Base-by-base conservation (phyloP, 2,113 vertebrate genomes). In the Pyrgilauda ruficollis region DNA sequence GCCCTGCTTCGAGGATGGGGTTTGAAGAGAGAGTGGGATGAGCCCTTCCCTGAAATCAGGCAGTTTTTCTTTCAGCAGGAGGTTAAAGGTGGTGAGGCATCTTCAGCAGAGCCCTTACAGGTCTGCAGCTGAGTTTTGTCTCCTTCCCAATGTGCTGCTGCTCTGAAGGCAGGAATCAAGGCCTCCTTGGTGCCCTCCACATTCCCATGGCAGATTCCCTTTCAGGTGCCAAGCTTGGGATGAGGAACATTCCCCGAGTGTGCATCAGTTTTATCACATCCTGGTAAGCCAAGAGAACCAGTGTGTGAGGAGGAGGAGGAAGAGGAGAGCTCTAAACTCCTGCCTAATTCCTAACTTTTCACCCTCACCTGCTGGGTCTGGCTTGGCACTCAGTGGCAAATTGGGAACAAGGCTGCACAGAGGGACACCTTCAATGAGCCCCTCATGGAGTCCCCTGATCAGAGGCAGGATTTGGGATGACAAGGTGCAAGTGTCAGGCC, bases 1-100 rank as follows among this genome's bases (percentile, higher is more conserved):
- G 52, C 3, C 0, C 1, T 2, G 28, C 9, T 41, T 46, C 70
- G 28, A 14, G 33, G 52, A 13, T n/a, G 37, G 33, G 24, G 30
- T 13, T 6, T 30, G 50, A 15, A 37, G 15, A 41, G 46, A 31
- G 35, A 46, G 27, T 30, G 58, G 41, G 52, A 58, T 43, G 64
- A 86, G 59, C 31, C 15, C 7, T 52, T 33, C 17, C 28, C 24
- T 15, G 5, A 30, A 39, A 67, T 43, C 16, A 44, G 33, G 47
- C 22, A 21, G 28, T 3, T 70, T 64, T 78, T 23, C 30, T 67
- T 39, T n/a, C 47, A 44, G 35, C 44, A 50, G 41, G 53, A 15
- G 0, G 8, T 13, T 49, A 4, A 30, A 82, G 58, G 78, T 52
- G 69, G 52, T 22, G 9, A 15, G 70, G 33, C 73, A 87, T 10